These are phyloP conservation scores for Ctenoplectra terminalis DNA, from an alignment of 1,140 invertebrate genomes.

Conservation along the genomic window DNA sequence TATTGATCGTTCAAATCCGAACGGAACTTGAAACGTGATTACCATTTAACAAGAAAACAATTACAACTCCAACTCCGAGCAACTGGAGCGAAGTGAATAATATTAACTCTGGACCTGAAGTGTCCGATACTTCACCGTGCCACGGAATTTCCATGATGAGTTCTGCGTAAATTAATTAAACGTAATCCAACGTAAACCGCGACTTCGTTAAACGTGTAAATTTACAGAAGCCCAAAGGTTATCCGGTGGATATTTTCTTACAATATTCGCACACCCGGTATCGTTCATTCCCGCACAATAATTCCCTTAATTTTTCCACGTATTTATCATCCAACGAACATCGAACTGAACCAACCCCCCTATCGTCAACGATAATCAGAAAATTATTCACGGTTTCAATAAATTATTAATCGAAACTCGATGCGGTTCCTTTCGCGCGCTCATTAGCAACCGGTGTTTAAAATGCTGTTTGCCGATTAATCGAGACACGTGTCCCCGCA, in stretches of 20 bases:
- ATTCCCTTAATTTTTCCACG: too few relatives aligned
- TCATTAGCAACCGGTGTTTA: constrained; percentile 7
- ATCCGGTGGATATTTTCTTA: too few relatives aligned
- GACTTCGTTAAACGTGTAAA: constrained; percentile 20
- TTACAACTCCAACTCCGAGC: background rate
- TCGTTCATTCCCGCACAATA: too few relatives aligned
- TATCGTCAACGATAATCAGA: too few relatives aligned
- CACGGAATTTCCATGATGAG: background rate
- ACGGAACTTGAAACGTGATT: background rate
- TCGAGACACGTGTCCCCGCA: constrained; percentile 8
- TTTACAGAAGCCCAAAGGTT: background rate
- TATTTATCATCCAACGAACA: too few relatives aligned
- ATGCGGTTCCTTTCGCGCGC: background rate
- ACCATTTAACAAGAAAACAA: background rate
- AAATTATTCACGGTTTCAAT: too few relatives aligned
- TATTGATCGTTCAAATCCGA: background rate
- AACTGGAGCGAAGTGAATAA: background rate
- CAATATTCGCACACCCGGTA: too few relatives aligned
- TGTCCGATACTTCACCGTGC: background rate
- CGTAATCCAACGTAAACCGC: background rate
- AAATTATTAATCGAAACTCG: background rate
- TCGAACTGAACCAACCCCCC: too few relatives aligned
- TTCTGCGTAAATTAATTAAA: constrained; percentile 8
- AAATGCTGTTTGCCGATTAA: constrained; percentile 2
- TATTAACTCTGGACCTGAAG: background rate